Base-by-base conservation (phyloP, 2,888 invertebrate species). In the Volucella bombylans region DNA sequence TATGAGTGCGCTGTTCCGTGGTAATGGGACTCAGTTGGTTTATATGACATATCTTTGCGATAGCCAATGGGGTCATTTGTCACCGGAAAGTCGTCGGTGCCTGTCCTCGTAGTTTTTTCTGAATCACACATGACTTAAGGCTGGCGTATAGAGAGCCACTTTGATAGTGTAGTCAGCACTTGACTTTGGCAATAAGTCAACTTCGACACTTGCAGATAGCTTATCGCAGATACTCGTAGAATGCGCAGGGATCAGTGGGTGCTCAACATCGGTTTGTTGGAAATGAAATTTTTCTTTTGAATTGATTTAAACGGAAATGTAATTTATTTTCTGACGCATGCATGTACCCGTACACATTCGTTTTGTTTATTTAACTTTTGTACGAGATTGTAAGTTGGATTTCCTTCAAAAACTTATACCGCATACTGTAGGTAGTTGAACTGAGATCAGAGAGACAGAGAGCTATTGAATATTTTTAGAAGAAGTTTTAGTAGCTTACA, bases 141-240 rank as follows among this genome's bases (percentile, higher is more conserved):
- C 49, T 62, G 49, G 52, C 65, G 74, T 45, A 65, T 69, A 52
- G 71, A 52, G 15, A 55, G 39, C 38, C 14, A 14, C n/a, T 4
- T 14, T 57, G 81, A 83, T 83, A 76, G 80, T 45, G 67, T 15
- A 85, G 76, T 78, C 85, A 77, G 74, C 81, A 85, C 85, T 85
- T 81, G 81, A 85, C 85, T 81, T 45, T 45, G 74, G 71, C 80
- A 49, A 85, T 85, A 85, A 85, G 85, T 85, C 80, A 85, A 81
- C 74, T 76, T 72, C 50, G 71, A 65, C 57, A 81, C 67, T 41
- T 31, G 18, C 39, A 76, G 85, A 85, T 85, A 85, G 81, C 80
- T 80, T 71, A 80, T 65, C 57, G 61, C 49, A n/a, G 18, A 11
- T 31, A 31, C 31, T 50, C 38, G 68, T 52, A 45, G 67, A 85